These are phyloP conservation scores for Martes martes DNA, from an alignment of 2,113 vertebrate species.

Conservation along the genomic window DNA sequence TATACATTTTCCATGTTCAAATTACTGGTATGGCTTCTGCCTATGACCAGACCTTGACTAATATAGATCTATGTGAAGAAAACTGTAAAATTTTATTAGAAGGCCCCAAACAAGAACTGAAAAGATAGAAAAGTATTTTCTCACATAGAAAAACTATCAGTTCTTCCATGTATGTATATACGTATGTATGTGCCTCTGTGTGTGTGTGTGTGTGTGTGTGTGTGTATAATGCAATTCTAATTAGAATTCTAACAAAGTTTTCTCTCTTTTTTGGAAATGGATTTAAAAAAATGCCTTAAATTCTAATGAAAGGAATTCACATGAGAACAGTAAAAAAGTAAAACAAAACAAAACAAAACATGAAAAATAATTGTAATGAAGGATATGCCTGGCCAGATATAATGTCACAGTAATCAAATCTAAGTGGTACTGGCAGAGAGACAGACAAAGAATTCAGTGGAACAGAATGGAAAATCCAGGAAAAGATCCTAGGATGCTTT, in stretches of 20 bases:
- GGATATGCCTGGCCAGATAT: not conserved
- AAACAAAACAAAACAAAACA: not conserved
- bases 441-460: not conserved
- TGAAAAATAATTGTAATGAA: constrained; percentile 18
- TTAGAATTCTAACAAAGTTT: constrained; percentile 27
- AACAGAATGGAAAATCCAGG: not conserved
- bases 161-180: not conserved
- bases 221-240: not conserved
- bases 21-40: not conserved
- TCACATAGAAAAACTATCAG: not conserved
- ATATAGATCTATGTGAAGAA: not conserved
- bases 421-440: not conserved
- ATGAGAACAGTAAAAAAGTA: not conserved
- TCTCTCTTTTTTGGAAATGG: not conserved
- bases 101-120: not conserved
- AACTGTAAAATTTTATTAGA: constrained; percentile 28
- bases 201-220: not conserved
- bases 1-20: constrained; percentile 8
- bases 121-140: constrained; percentile 2
- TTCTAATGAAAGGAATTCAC: constrained; percentile 38
- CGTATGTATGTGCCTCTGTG: not conserved
- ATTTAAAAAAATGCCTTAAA: constrained; percentile 53
- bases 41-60: not conserved
- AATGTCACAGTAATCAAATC: constrained; percentile 39
- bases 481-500: not conserved